Base-by-base conservation (phyloP, 1,140 invertebrate species). In the Aphelinus certus region DNA sequence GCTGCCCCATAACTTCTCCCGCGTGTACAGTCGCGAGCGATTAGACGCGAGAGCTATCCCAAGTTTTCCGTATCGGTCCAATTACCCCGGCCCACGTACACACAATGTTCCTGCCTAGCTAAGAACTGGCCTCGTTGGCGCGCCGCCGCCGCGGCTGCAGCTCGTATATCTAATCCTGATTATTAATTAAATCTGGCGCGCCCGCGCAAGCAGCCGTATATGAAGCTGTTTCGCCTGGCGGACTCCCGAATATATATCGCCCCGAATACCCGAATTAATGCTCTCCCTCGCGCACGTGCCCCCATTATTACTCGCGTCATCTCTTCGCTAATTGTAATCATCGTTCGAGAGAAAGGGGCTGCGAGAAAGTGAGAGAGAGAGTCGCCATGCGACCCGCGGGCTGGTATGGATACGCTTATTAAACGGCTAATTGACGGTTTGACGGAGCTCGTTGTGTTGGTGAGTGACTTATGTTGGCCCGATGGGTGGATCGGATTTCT, bases 1-100 rank as follows among this genome's bases (percentile, higher is more conserved):
- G 55, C n/a, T 58, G 3, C 57, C 60, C 45, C 43, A 75, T 69
- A 75, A 75, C 73, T 75, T 72, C 68, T 61, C 61, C 51, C 70
- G 64, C 47, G 63, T n/a, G 4, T 47, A 67, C 51, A 73, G 69
- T 63, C 61, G 61, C 63, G 62, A 77, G 73, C 79, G 80, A 80
- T 83, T 81, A 83, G 77, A 77, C 58, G 76, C 53, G 65, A 46
- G 75, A 66, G 79, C 77, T 64, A 75, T 75, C 66, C 63, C 66
- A 48, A 83, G 83, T 81, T 84, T 84, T 83, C 83, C 78, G 77
- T 81, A 83, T 82, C 81, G 81, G 80, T 80, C 77, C 82, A 83
- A 83, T 82, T 83, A 83, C 77, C 76, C 64, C 42, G 26, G 26
- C 26, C 26, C 26, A 26, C 26, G 26, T 26, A 26, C 26, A 26